phyloP scores from a whole-genome alignment of 92 coral and sea anemone genomes.

The Diadumene lineata region DNA sequence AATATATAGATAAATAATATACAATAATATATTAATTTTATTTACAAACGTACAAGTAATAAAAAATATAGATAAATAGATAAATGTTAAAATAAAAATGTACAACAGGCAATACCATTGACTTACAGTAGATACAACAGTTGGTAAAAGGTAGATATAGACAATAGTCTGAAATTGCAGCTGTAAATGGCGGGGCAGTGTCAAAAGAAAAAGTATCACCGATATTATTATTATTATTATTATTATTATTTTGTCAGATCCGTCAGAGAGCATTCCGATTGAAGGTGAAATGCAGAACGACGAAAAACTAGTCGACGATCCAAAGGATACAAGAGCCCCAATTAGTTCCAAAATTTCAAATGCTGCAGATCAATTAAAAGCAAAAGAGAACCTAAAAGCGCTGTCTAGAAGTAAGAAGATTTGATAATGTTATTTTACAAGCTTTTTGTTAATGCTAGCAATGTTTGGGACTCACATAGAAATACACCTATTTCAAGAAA shows the following conservation, averaged over 20 bases:
- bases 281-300: conserved; percentile 1
- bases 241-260: neutral
- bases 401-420: conserved; percentile 16
- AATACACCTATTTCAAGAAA: too few species aligned
- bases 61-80: too few species aligned
- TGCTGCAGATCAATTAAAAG: conserved; percentile 24
- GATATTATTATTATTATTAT: neutral
- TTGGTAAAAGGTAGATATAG: neutral
- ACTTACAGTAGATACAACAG: neutral
- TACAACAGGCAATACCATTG: too few species aligned
- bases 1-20: too few species aligned
- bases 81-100: too few species aligned
- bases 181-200: neutral
- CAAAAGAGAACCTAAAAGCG: conserved; percentile 16
- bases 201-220: neutral
- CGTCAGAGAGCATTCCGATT: neutral
- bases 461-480: neutral
- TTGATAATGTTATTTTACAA: neutral
- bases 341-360: conserved; percentile 18
- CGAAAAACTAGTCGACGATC: neutral
- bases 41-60: too few species aligned
- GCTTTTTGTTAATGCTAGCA: neutral
- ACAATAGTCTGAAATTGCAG: neutral
- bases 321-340: conserved; percentile 9
- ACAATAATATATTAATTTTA: too few species aligned